Base-by-base conservation (phyloP, 2,797 vertebrate genomes). In the Amphiprion clarkii region DNA sequence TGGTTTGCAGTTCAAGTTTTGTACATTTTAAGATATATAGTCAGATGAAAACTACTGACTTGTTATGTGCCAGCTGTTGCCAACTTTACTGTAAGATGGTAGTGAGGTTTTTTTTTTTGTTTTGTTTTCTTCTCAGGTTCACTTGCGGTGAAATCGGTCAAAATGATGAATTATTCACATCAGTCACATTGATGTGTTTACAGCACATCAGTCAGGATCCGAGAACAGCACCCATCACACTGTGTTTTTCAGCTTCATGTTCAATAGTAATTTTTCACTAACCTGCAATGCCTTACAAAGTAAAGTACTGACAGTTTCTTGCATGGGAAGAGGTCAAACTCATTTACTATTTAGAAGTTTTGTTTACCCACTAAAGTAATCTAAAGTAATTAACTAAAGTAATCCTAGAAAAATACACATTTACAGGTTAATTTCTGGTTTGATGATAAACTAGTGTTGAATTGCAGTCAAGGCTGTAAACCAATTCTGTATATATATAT, bases 341-440 rank as follows among this genome's bases (percentile, higher is more conserved):
- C 7, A 44, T 68, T 77, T 49, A 27, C 25, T 66, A 48, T 11
- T 56, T 55, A 61, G 5, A 23, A 14, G 33, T 56, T 40, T 25
- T 58, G 17, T 23, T 40, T 6, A 11, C 44, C n/a, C 12, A 11
- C 12, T 39, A 44, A 25, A 46, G 58, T 49, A 4, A 48, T 53
- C 27, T 16, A 46, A 46, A 2, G 6, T 16, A 8, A 17, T 48
- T n/a, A n/a, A 9, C n/a, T n/a, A 48, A 6, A 46, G 17, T 3
- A n/a, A 8, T 17, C 46, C 17, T n/a, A 3, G 19, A 8, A 21
- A 23, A 63, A 33, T 7, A 14, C 13, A 54, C 29, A 25, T 33
- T 61, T n/a, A 12, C 2, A 49, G 19, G 3, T 33, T 31, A 29
- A 33, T 33, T 5, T 74, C 6, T 54, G 36, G 10, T 5, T 14